phyloP scores from a whole-genome alignment of 2,113 vertebrate species.

The Orycteropus afer region DNA sequence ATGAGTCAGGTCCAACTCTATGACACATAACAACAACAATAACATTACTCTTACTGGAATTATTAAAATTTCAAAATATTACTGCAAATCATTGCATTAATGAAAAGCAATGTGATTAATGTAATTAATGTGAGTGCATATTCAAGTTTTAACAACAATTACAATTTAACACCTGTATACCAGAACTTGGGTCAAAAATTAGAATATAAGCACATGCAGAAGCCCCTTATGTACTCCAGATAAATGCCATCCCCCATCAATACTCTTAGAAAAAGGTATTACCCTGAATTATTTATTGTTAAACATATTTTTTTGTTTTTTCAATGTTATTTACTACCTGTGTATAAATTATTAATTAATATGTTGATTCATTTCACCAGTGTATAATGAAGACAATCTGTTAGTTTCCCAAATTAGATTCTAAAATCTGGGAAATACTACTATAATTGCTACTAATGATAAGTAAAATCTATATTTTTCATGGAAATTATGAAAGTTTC shows the following conservation, averaged over 20 bases:
- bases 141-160: not conserved
- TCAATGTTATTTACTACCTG: not conserved
- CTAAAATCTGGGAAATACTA: not conserved
- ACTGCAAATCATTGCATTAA: not conserved
- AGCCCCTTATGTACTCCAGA: not conserved
- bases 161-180: not conserved
- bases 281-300: not conserved
- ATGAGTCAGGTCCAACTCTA: no score
- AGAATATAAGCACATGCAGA: not conserved
- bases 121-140: not conserved
- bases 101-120: no score
- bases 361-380: not conserved
- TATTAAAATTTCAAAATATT: conserved; percentile 22
- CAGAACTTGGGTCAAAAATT: not conserved
- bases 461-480: not conserved
- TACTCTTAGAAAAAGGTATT: not conserved
- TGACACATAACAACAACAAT: not conserved
- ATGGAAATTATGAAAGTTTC: no score
- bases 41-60: no score
- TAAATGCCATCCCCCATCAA: not conserved
- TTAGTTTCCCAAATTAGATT: not conserved
- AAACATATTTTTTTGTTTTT: not conserved
- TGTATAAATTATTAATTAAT: not conserved
- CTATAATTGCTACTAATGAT: not conserved
- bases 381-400: not conserved